phyloP scores from a whole-genome alignment of 2,113 vertebrate species.

The Aythya baeri region DNA sequence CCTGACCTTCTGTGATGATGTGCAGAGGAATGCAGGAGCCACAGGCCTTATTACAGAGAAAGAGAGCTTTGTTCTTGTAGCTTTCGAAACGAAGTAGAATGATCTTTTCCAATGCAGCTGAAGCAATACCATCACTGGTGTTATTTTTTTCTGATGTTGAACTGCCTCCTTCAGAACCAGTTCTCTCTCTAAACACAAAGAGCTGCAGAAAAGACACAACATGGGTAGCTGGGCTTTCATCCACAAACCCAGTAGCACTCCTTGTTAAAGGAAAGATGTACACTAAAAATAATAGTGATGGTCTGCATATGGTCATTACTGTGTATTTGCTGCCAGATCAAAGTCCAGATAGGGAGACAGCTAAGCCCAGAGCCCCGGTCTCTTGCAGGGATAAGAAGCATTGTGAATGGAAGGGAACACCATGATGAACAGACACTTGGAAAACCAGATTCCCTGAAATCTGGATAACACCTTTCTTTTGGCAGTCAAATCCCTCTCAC shows the following conservation, averaged over 20 bases:
- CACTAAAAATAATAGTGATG: neutral
- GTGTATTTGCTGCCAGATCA: neutral
- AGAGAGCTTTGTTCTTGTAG: slow-evolving; percentile 23
- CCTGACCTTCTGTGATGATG: slow-evolving; percentile 58
- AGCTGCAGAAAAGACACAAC: neutral
- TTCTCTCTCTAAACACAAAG: slow-evolving; percentile 11
- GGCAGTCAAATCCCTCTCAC: neutral
- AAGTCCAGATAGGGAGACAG: neutral
- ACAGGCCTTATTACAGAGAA: slow-evolving; percentile 50
- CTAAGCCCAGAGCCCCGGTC: neutral
- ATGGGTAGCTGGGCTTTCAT: neutral
- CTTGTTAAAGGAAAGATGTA: neutral
- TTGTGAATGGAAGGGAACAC: accelerated
- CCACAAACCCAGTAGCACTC: neutral
- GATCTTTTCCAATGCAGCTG: slow-evolving; percentile 42
- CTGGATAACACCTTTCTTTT: neutral
- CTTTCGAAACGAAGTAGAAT: slow-evolving; percentile 51
- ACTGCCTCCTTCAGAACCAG: slow-evolving; percentile 10
- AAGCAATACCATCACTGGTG: slow-evolving; percentile 33
- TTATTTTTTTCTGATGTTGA: slow-evolving; percentile 47
- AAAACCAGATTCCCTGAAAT: neutral
- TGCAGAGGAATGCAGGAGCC: slow-evolving; percentile 19
- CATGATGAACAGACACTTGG: neutral
- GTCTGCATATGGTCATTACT: neutral
- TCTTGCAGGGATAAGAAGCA: neutral